Conservation (phyloP, 2,113 vertebrate genomes). For the Barnardius zonarius region DNA sequence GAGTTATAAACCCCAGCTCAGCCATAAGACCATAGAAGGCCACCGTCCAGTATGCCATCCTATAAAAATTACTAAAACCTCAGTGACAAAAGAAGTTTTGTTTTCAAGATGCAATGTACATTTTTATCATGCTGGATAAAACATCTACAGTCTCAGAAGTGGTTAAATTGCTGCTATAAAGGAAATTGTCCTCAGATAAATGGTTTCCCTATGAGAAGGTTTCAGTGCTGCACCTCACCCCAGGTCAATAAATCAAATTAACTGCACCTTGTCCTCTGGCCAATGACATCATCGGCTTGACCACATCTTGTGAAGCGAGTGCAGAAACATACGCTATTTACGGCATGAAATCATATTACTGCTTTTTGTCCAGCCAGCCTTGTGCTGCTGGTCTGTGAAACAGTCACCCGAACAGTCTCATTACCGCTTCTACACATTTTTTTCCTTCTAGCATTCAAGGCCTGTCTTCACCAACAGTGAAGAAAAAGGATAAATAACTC, state of each 20-base stretch:
- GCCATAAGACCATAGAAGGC: background rate
- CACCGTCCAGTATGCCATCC: slow-evolving; percentile 22
- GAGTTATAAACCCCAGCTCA: background rate
- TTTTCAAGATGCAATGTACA: slow-evolving; percentile 60
- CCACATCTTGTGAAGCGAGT: slow-evolving; percentile 73
- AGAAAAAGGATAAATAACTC: slow-evolving; percentile 29
- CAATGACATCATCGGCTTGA: slow-evolving; percentile 81
- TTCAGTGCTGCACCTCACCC: slow-evolving; percentile 77
- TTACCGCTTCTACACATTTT: slow-evolving; percentile 3
- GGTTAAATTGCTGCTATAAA: slow-evolving; percentile 80
- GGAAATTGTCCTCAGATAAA: slow-evolving; percentile 80
- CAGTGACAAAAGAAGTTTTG: slow-evolving; percentile 61
- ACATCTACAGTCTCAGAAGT: slow-evolving; percentile 70
- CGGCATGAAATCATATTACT: slow-evolving; percentile 72
- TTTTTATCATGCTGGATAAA: slow-evolving; percentile 75
- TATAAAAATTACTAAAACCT: slow-evolving; percentile 8
- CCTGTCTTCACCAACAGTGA: slow-evolving; percentile 11
- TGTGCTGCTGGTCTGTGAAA: slow-evolving; percentile 50
- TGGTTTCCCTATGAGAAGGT: slow-evolving; percentile 78
- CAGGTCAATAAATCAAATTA: slow-evolving; percentile 82
- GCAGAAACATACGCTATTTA: slow-evolving; percentile 75
- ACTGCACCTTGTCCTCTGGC: slow-evolving; percentile 80
- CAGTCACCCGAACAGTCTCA: slow-evolving; percentile 65
- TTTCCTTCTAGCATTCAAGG: slow-evolving; percentile 6
- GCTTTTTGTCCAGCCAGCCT: slow-evolving; percentile 65